A percentile compares a stretch with the other conserved stretches of the same genome.
These are phyloP conservation scores for Acanthurus lineatus DNA, from an alignment of 2,797 vertebrate species.

Conservation along the genomic window DNA sequence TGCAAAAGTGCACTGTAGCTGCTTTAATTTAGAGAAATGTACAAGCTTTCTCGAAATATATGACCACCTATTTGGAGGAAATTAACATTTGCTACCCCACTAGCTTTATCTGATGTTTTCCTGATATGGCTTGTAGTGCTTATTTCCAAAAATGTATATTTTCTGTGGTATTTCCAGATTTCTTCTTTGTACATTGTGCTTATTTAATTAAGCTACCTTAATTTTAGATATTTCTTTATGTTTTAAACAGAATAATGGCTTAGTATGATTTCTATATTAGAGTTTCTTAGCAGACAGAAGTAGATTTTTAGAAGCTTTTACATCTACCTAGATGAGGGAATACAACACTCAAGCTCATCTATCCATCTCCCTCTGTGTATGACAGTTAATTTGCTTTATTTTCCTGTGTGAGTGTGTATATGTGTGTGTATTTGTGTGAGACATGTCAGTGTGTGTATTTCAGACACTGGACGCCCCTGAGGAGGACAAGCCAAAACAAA, in stretches of 20 bases:
- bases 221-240: neutral
- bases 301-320: neutral
- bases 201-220: neutral
- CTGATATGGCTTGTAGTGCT: neutral
- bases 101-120: neutral
- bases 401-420: constrained; percentile 25
- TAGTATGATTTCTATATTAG: neutral
- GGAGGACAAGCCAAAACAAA: constrained; percentile 61
- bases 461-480: neutral
- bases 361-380: constrained; percentile 12
- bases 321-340: neutral
- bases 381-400: constrained; percentile 39
- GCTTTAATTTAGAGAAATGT: too few relatives aligned
- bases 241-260: neutral
- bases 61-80: neutral
- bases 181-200: neutral
- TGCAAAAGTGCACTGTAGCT: too few relatives aligned
- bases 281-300: neutral
- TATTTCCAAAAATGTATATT: neutral
- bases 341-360: neutral
- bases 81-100: neutral
- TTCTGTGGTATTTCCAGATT: neutral
- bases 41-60: too few relatives aligned
- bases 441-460: constrained; percentile 33
- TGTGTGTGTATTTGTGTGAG: constrained; percentile 1